Evolutionary conservation across 2,797 vertebrate species (phyloP).

Genomic region (Potorous gilbertii): DNA sequence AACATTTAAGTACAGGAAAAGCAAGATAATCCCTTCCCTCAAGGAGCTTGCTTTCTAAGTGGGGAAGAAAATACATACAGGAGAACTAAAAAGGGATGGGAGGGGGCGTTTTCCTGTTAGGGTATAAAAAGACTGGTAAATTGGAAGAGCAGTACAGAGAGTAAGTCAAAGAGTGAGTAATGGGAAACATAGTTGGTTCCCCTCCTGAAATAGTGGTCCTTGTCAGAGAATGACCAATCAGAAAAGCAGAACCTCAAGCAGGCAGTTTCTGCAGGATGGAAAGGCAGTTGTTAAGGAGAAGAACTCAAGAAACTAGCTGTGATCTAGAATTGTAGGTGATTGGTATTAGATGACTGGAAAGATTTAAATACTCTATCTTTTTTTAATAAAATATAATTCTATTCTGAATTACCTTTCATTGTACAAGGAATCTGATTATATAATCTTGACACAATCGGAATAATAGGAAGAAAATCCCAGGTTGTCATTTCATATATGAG

Average conservation of each 20-base stretch:
- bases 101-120: background rate
- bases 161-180: background rate
- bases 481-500: background rate
- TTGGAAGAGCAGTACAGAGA: background rate
- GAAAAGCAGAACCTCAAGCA: background rate
- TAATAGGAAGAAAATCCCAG: background rate
- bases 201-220: background rate
- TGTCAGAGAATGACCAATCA: background rate
- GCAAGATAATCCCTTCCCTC: background rate
- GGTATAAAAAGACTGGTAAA: background rate
- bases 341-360: conserved; percentile 10
- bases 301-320: background rate
- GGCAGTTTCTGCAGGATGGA: background rate
- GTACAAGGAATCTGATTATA: background rate
- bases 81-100: background rate
- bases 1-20: background rate
- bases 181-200: background rate
- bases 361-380: conserved; percentile 22
- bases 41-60: background rate
- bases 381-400: conserved; percentile 30
- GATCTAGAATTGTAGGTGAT: conserved; percentile 2
- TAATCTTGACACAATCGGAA: background rate
- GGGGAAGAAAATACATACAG: background rate
- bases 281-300: background rate
- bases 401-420: background rate